Conservation (phyloP, 2,888 invertebrate genomes). For the Catotricha subobsoleta region DNA sequence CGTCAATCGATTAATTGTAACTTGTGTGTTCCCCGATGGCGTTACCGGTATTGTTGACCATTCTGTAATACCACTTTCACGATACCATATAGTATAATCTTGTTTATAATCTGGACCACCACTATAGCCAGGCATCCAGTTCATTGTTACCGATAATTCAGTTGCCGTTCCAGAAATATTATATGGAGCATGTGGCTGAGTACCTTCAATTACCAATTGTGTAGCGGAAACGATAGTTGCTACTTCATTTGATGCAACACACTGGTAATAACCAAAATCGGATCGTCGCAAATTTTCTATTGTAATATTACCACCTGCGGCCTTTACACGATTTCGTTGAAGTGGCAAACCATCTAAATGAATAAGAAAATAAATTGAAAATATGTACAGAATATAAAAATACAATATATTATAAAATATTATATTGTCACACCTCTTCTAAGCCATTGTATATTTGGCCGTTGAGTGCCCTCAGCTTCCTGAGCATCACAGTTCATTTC, state of each 20-base stretch:
- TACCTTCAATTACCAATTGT: constrained; percentile 79
- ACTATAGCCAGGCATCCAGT: constrained; percentile 90
- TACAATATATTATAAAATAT: not conserved
- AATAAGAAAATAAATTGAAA: not conserved
- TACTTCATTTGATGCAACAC: constrained; percentile 87
- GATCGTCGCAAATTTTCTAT: constrained; percentile 70
- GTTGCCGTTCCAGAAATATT: constrained; percentile 81
- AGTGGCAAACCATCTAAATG: constrained; percentile 51
- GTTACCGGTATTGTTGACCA: constrained; percentile 90
- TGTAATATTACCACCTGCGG: constrained; percentile 76
- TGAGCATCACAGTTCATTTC: constrained; percentile 91
- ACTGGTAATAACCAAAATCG: constrained; percentile 92
- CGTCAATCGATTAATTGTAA: constrained; percentile 76
- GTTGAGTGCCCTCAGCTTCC: constrained; percentile 81
- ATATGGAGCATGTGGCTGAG: constrained; percentile 93
- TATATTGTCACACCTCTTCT: constrained; percentile 32
- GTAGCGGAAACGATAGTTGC: constrained; percentile 85
- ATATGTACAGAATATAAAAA: not conserved
- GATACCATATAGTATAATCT: constrained; percentile 88
- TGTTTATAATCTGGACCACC: constrained; percentile 91
- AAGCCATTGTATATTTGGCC: constrained; percentile 80
- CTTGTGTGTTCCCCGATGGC: constrained; percentile 73
- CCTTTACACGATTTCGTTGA: constrained; percentile 60
- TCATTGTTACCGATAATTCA: constrained; percentile 75
- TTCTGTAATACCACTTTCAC: constrained; percentile 70